phyloP scores from a whole-genome alignment of 53 echinoderm and acorn worm genomes.

The Antedon mediterranea region DNA sequence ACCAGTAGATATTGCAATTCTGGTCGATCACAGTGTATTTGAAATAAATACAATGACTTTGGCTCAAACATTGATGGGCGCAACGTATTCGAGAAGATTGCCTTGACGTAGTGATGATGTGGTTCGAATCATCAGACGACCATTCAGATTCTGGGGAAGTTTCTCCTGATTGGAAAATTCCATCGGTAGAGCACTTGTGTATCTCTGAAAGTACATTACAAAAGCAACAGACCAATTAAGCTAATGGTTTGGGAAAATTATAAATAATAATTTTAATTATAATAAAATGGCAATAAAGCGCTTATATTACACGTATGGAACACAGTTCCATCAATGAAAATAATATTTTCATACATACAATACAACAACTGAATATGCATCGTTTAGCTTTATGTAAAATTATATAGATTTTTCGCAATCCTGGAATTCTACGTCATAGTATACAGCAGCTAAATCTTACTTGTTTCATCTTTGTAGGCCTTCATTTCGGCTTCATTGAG shows the following conservation, averaged over 20 bases:
- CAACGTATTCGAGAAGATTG: not conserved
- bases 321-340: too few relatives aligned
- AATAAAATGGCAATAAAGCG: too few relatives aligned
- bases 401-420: too few relatives aligned
- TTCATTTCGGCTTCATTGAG: not conserved
- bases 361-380: too few relatives aligned
- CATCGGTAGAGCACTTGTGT: not conserved
- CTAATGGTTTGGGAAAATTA: not conserved
- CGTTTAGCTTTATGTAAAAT: too few relatives aligned
- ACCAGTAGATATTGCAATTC: not conserved
- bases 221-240: not conserved
- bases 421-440: too few relatives aligned
- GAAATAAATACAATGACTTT: not conserved
- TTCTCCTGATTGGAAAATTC: not conserved
- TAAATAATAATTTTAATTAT: not conserved
- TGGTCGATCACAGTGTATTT: not conserved
- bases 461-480: not conserved
- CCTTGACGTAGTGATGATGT: not conserved
- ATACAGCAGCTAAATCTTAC: not conserved
- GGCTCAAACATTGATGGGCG: not conserved
- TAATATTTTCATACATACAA: too few relatives aligned
- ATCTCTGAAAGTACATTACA: not conserved
- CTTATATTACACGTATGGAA: too few relatives aligned
- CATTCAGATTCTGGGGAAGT: not conserved
- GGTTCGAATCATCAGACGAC: not conserved